phyloP scores from a whole-genome alignment of 1,140 invertebrate species.

The Stegodyphus mimosarum region DNA sequence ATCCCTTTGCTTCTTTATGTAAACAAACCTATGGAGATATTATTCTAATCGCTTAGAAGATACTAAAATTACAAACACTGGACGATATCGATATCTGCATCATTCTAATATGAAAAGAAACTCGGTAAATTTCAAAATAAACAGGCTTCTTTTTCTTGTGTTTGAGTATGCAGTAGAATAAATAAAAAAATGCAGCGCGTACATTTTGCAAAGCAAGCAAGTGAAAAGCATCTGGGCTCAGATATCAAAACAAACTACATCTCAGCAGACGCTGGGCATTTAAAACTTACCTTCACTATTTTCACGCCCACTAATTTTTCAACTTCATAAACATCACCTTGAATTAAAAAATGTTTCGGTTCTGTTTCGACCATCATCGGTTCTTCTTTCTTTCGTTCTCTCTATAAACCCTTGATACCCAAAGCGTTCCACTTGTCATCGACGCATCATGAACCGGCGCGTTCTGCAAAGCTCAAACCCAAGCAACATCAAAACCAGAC shows the following conservation, averaged over 20 bases:
- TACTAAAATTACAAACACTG: too few relatives aligned
- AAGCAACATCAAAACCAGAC: neutral
- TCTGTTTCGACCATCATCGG: slow-evolving; percentile 41
- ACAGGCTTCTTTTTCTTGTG: too few relatives aligned
- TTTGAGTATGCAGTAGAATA: too few relatives aligned
- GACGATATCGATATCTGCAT: too few relatives aligned
- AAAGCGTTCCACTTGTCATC: neutral
- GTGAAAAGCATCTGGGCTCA: too few relatives aligned
- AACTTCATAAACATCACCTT: slow-evolving; percentile 62
- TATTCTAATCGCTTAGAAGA: too few relatives aligned
- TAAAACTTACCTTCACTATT: slow-evolving; percentile 54
- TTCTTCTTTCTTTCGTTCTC: neutral
- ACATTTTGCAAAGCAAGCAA: too few relatives aligned
- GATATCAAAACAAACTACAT: neutral
- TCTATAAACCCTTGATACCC: neutral
- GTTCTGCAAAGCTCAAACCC: neutral
- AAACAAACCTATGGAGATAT: too few relatives aligned
- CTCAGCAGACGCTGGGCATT: neutral
- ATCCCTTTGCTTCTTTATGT: too few relatives aligned
- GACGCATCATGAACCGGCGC: slow-evolving; percentile 20
- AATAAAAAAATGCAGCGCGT: too few relatives aligned
- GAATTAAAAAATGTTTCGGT: slow-evolving; percentile 44
- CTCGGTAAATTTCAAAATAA: too few relatives aligned
- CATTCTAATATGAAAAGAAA: too few relatives aligned
- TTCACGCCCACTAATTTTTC: slow-evolving; percentile 62